Conservation (phyloP, 2,113 vertebrate species). For the Lutjanus erythropterus region DNA sequence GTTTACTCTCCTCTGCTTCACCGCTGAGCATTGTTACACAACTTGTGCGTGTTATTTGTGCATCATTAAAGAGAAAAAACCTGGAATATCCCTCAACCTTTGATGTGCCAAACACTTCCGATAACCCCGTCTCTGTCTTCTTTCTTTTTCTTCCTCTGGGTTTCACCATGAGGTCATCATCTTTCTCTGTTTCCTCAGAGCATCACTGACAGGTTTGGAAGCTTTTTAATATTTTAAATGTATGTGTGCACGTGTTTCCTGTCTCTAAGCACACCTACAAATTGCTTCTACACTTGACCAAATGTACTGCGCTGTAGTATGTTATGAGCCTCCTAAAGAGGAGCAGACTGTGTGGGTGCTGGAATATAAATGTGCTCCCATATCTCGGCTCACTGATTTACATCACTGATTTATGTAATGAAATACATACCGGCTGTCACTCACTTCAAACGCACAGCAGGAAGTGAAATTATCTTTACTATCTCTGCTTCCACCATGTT, state of each 20-base stretch:
- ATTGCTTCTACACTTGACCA: neutral
- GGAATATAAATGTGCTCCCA: constrained; percentile 31
- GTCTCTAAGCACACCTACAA: neutral
- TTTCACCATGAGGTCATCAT: neutral
- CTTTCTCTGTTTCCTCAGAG: neutral
- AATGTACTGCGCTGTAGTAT: neutral
- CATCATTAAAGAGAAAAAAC: constrained; percentile 33
- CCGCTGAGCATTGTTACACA: neutral
- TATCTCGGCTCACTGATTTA: constrained; percentile 33
- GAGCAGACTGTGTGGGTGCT: constrained; percentile 9
- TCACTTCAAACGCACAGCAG: constrained; percentile 21
- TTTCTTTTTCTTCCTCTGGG: neutral
- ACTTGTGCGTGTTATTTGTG: constrained; percentile 24
- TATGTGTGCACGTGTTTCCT: neutral
- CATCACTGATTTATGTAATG: constrained; percentile 49
- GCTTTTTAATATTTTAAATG: neutral
- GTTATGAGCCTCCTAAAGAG: neutral
- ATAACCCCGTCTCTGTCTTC: neutral
- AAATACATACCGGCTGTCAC: constrained; percentile 32
- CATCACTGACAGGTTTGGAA: neutral
- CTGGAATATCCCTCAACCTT: constrained; percentile 1
- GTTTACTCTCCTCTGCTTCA: neutral
- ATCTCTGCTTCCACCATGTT: neutral
- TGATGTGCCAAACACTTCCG: constrained; percentile 11
- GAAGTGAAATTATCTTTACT: neutral